Evolutionary conservation across 2,888 invertebrate species (phyloP), one percentile per base, ranked within the genome.

Genomic region (Xylophagus ater): DNA sequence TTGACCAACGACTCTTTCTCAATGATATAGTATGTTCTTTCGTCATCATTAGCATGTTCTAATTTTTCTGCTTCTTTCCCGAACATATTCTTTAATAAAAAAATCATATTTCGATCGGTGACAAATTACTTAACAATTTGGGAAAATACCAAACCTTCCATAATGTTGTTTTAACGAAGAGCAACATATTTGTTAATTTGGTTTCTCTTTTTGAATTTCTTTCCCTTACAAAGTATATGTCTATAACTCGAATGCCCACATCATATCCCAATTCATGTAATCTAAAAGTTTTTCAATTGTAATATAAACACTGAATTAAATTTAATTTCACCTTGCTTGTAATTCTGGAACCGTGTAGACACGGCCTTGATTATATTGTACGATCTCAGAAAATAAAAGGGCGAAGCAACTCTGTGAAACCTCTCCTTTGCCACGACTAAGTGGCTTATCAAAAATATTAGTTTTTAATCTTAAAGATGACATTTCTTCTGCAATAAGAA

Each of bases 31-130:
- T 97, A 98, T 1, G 92, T 96, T 47, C 85, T 78, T 57, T 96
- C 94, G 68, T 98, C 96, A 66, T 98, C 97, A 65, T 96, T 97
- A 3, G 96, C 93, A 66, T 96, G 92, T 58, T 98, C 98, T 47
- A 98, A 62, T 59, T 97, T 97, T 59, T 99, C 98, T 21, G 97
- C 97, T 69, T 98, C 98, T 57, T 89, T 87, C 2, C 96, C 96
- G 72, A 96, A 98, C 14, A 99, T 66, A 37, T 85, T 87, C 81
- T 86, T 12, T 15, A 39, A 21, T 7, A 2, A 19, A 24, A 21
- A 34, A 8, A 6, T 10, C 6, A 23, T 23, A 23, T 8, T 23
- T 8, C 23, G 10, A 21, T 7, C n/a, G n/a, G n/a, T n/a, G n/a
- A n/a, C n/a, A n/a, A n/a, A n/a, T n/a, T 19, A 7, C 23, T 31